phyloP scores from a whole-genome alignment of 2,888 invertebrate species.

The Dascillus cervinus region DNA sequence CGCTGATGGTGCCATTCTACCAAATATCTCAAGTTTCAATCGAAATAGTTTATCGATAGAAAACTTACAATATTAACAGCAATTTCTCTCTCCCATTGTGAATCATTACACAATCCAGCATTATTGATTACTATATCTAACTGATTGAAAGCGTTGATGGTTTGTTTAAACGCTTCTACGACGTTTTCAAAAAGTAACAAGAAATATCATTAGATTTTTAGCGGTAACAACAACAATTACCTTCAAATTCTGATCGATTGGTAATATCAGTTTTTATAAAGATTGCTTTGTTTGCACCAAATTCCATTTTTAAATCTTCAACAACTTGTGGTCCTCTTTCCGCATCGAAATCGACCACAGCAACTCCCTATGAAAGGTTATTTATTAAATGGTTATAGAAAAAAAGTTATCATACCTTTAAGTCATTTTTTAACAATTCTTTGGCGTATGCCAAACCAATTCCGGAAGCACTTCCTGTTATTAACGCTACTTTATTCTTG shows the following conservation, averaged over 20 bases:
- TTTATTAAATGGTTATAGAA: no score
- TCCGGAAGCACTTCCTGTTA: slow-evolving; percentile 24
- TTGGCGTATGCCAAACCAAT: slow-evolving; percentile 21
- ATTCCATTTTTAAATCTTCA: slow-evolving; percentile 51
- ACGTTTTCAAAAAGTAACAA: no score
- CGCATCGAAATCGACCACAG: slow-evolving; percentile 17
- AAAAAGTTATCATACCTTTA: slow-evolving; percentile 13
- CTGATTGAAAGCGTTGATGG: no score
- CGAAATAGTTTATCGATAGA: no score
- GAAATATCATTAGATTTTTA: no score
- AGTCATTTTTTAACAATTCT: slow-evolving; percentile 20
- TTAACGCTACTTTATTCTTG: no score
- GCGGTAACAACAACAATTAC: no score
- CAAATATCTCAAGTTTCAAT: no score
- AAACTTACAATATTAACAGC: no score
- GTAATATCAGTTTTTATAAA: slow-evolving; percentile 65
- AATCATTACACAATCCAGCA: slow-evolving; percentile 66
- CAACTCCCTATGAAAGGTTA: slow-evolving; percentile 19
- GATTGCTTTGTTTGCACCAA: slow-evolving; percentile 56
- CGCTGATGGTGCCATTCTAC: slow-evolving; percentile 40
- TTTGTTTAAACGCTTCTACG: slow-evolving; percentile 39
- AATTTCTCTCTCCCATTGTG: slow-evolving; percentile 71
- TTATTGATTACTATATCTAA: slow-evolving; percentile 57
- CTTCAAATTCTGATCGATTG: slow-evolving; percentile 63
- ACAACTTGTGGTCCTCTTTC: slow-evolving; percentile 51